phyloP scores from a whole-genome alignment of 2,797 vertebrate genomes.

The Tragopan temminckii region DNA sequence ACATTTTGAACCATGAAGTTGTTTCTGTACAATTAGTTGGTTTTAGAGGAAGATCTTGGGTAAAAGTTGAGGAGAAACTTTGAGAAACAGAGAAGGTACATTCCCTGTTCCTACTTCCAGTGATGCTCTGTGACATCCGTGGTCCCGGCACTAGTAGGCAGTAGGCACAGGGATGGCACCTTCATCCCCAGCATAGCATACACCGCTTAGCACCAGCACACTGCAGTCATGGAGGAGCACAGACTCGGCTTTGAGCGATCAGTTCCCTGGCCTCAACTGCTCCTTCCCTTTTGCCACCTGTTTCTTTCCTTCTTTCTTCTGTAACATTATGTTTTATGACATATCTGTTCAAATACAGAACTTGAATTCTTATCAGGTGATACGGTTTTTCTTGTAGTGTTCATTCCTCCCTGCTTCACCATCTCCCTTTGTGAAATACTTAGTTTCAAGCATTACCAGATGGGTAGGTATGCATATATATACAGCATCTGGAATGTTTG shows the following conservation, averaged over 20 bases:
- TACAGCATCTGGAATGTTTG: background rate
- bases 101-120: background rate
- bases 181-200: background rate
- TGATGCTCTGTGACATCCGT: rapidly evolving
- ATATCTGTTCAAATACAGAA: background rate
- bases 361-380: background rate
- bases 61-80: background rate
- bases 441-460: background rate
- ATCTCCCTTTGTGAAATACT: background rate
- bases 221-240: background rate
- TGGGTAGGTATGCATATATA: background rate
- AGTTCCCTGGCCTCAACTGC: background rate
- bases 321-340: background rate
- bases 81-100: background rate
- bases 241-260: background rate
- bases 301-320: background rate
- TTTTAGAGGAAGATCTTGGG: background rate
- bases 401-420: background rate
- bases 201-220: background rate
- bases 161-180: background rate
- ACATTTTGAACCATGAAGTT: background rate
- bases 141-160: background rate
- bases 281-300: background rate
- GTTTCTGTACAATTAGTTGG: background rate
- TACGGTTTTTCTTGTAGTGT: background rate